Evolutionary conservation across 1,140 invertebrate genomes (phyloP), one percentile per base, ranked within the genome.

Genomic region (Diorhabda sublineata): DNA sequence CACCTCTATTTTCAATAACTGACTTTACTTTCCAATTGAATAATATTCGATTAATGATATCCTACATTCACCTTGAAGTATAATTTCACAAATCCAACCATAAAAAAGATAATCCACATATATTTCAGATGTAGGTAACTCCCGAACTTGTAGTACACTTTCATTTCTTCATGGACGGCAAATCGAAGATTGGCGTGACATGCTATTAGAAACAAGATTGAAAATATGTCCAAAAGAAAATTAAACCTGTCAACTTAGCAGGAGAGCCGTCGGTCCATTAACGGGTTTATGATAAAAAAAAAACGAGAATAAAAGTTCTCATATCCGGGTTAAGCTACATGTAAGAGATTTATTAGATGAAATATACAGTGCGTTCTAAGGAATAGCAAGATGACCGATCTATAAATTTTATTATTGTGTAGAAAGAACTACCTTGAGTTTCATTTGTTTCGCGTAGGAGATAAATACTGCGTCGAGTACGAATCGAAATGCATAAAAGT

Each of bases 231-330:
- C 42, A 41, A 42, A 43, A 61, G 59, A 61, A 61, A 61, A 61
- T 61, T 61, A 61, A 52, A 61, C 42, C 59, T 61, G 59, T 61
- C 59, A 61, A 61, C 26, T 61, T 61, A 61, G 42, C 41, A 42
- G 4, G 5, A n/a, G 4, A 6, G 6, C 6, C 6, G 47, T 8
- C 47, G 47, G 47, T 52, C 47, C 47, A 52, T 52, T 52, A 52
- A n/a, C 47, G 47, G 47, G 47, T 52, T 4, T 6, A 8, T 52
- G 47, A 52, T 52, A 26, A 26, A 52, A 52, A 8, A 52, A 52
- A 52, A 52, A 52, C 47, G n/a, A 52, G n/a, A 8, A 52, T 52
- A 52, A 52, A 52, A 52, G 47, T 52, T 52, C 47, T 52, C 47
- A n/a, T 52, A 52, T 52, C 47, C 6, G 47, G 47, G 47, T 52